Conservation (phyloP, 2,113 vertebrate genomes). For the Raphicerus campestris region DNA sequence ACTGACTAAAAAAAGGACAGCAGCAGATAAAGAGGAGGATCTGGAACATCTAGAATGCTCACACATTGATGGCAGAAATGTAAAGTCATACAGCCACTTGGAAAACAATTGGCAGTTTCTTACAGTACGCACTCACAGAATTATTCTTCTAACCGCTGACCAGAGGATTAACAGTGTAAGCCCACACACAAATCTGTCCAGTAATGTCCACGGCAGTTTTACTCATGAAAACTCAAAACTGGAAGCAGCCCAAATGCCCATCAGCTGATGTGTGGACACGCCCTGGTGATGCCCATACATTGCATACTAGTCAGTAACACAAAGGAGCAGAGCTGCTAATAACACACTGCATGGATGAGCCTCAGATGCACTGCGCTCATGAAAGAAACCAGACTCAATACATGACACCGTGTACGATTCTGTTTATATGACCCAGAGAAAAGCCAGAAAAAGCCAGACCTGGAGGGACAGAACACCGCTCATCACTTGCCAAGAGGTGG, state of each 20-base stretch:
- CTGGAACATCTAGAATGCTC: not conserved
- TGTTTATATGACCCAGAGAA: not conserved
- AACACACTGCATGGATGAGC: not conserved
- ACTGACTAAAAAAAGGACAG: not conserved
- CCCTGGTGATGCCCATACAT: not conserved
- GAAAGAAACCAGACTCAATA: not conserved
- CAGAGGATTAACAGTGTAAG: not conserved
- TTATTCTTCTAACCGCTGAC: not conserved
- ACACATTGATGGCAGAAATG: not conserved
- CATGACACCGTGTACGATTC: not conserved
- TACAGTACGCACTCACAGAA: not conserved
- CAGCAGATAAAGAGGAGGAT: not conserved
- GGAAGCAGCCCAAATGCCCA: not conserved
- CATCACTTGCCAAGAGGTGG: not conserved
- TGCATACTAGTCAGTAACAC: not conserved
- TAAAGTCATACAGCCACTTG: not conserved
- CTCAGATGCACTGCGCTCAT: not conserved
- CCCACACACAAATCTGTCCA: not conserved
- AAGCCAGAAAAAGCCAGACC: not conserved
- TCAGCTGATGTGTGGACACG: not conserved
- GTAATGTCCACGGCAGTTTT: not conserved
- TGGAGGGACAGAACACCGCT: not conserved
- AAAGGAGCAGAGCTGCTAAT: not conserved
- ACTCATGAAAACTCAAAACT: not conserved
- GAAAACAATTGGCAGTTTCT: not conserved